A percentile compares a stretch with the other conserved stretches of the same genome.
These are phyloP conservation scores for Omphaloscelis lunosa DNA, from an alignment of 2,888 invertebrate genomes.

Conservation along the genomic window DNA sequence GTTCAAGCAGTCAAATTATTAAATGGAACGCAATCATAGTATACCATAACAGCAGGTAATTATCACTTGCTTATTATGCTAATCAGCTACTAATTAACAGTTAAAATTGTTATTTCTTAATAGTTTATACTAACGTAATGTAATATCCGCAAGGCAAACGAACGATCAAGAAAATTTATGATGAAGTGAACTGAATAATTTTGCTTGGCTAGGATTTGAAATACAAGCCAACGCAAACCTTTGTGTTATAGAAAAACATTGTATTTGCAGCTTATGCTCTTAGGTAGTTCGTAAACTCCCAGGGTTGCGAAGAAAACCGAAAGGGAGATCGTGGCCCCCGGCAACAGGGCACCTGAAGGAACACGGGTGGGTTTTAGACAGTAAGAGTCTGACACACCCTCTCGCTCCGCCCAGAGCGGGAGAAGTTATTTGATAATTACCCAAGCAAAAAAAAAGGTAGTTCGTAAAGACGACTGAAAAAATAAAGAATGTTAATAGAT, in stretches of 20 bases:
- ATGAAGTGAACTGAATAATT: slow-evolving; percentile 31
- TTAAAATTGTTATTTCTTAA: slow-evolving; percentile 39
- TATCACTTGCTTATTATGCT: slow-evolving; percentile 50
- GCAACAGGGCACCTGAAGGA: no score
- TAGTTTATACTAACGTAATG: slow-evolving; percentile 14
- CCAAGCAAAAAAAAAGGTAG: no score
- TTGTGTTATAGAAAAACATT: slow-evolving; percentile 29
- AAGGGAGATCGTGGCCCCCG: no score
- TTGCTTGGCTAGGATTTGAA: slow-evolving; percentile 47
- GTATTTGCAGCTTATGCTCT: not conserved
- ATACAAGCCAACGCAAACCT: slow-evolving; percentile 25
- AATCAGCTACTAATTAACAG: slow-evolving; percentile 58
- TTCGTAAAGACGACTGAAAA: not conserved
- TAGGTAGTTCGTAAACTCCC: not conserved
- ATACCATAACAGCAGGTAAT: slow-evolving; percentile 31
- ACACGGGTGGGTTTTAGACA: no score
- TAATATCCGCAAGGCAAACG: slow-evolving; percentile 24
- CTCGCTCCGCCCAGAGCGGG: no score
- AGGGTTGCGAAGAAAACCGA: no score
- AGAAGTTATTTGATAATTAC: no score
- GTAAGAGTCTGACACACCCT: no score
- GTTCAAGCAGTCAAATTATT: slow-evolving; percentile 31
- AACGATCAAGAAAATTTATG: slow-evolving; percentile 47
- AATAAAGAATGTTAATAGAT: no score
- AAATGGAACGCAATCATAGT: slow-evolving; percentile 23